Percentiles rank a stretch among this genome's conserved stretches.
These are phyloP conservation scores for Willowsia nigromaculata DNA, from an alignment of 2,888 invertebrate genomes.

Conservation along the genomic window DNA sequence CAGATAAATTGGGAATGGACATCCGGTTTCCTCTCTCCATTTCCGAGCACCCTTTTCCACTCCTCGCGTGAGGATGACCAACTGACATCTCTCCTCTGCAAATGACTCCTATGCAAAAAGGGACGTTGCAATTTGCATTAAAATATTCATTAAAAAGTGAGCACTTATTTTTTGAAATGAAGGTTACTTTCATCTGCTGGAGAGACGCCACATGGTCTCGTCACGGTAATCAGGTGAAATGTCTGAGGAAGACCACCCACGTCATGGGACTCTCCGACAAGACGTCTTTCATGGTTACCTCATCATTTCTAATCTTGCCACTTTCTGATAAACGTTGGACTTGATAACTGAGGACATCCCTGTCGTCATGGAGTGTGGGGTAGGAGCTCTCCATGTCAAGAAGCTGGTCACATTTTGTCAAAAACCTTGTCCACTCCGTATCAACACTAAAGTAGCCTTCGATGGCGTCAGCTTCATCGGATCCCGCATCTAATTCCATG, in stretches of 20 bases:
- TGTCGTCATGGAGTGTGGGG: background rate
- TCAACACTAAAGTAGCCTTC: constrained; percentile 69
- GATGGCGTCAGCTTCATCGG: constrained; percentile 57
- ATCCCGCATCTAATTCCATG: background rate
- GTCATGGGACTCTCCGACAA: constrained; percentile 36
- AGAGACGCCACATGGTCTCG: constrained; percentile 78
- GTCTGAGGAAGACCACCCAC: constrained; percentile 78
- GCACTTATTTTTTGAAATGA: no score
- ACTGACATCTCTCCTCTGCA: constrained; percentile 69
- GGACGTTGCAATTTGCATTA: no score
- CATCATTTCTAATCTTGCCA: background rate
- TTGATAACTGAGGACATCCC: background rate
- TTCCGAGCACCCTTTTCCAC: constrained; percentile 75
- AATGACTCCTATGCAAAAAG: constrained; percentile 25
- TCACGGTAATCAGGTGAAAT: constrained; percentile 79
- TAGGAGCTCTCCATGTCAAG: constrained; percentile 2
- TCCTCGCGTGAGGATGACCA: constrained; percentile 79
- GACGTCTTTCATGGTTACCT: background rate
- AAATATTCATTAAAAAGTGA: background rate
- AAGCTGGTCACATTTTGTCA: constrained; percentile 59
- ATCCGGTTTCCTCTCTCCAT: constrained; percentile 78
- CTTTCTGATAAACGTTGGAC: background rate
- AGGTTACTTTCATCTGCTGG: constrained; percentile 54
- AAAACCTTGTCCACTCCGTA: constrained; percentile 68
- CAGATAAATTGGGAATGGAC: constrained; percentile 75